Evolutionary conservation across 2,797 vertebrate species (phyloP).

Genomic region (Silurus lanzhouensis): DNA sequence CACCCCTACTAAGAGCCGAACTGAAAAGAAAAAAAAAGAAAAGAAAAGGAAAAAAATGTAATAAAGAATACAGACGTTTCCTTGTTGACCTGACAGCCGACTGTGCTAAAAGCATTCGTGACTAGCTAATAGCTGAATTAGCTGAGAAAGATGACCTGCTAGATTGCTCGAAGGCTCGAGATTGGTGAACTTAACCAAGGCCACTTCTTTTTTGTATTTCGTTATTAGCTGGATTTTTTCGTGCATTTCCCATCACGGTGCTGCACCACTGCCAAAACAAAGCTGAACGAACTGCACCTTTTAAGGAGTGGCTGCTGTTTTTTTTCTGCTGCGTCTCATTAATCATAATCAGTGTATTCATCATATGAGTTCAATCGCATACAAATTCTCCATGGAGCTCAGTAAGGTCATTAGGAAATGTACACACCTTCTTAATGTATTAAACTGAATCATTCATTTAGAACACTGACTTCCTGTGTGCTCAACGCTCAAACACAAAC

Average conservation of each 20-base stretch:
- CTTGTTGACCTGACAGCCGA: not conserved
- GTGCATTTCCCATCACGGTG: not conserved
- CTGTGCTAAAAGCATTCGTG: not conserved
- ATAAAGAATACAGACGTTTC: not conserved
- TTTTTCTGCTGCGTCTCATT: no score
- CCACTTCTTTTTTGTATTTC: not conserved
- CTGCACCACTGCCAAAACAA: not conserved
- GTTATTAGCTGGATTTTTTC: not conserved
- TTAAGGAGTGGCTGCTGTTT: not conserved
- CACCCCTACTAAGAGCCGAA: not conserved
- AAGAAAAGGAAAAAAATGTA: no score
- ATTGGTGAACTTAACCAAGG: not conserved
- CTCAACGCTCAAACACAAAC: no score
- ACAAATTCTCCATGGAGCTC: no score
- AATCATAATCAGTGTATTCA: no score
- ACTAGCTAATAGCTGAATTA: not conserved
- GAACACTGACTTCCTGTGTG: no score
- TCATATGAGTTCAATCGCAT: no score
- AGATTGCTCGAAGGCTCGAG: not conserved
- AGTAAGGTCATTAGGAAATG: no score
- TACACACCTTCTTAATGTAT: no score
- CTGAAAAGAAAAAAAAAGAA: conserved; percentile 9
- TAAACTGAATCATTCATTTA: no score
- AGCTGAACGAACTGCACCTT: not conserved
- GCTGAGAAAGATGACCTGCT: not conserved